A percentile compares a stretch with the other conserved stretches of the same genome.
Conservation (phyloP, 2,797 vertebrate genomes). For the Nyctalus aviator region DNA sequence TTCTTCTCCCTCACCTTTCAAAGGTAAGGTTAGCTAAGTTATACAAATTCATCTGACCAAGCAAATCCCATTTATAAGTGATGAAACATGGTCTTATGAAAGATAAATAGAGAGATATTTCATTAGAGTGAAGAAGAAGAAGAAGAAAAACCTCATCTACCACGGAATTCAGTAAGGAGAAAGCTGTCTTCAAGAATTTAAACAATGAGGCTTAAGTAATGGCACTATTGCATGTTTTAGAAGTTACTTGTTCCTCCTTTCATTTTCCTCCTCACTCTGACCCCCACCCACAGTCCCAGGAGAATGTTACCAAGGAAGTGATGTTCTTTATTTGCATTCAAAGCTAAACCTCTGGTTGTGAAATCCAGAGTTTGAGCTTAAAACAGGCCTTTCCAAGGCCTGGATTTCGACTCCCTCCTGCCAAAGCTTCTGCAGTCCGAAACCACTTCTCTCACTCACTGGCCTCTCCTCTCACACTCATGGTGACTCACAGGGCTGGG, state of each 20-base stretch:
- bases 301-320: neutral
- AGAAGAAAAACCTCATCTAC: neutral
- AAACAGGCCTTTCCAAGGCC: constrained; percentile 22
- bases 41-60: constrained; percentile 71
- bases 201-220: constrained; percentile 28
- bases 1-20: constrained; percentile 25
- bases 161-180: neutral
- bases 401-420: neutral
- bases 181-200: constrained; percentile 63
- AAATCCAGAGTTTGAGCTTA: neutral
- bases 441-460: neutral
- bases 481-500: neutral
- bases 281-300: neutral
- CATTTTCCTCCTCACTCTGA: fast-evolving
- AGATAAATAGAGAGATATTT: constrained; percentile 68
- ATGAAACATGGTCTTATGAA: constrained; percentile 63
- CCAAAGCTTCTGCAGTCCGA: neutral
- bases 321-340: constrained; percentile 23
- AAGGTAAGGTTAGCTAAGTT: constrained; percentile 63
- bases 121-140: constrained; percentile 44
- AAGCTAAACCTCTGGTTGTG: neutral
- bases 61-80: constrained; percentile 67
- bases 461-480: neutral
- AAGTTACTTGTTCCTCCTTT: neutral
- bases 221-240: neutral